phyloP scores from a whole-genome alignment of 1,140 invertebrate genomes.

The Matsumurasca onukii region DNA sequence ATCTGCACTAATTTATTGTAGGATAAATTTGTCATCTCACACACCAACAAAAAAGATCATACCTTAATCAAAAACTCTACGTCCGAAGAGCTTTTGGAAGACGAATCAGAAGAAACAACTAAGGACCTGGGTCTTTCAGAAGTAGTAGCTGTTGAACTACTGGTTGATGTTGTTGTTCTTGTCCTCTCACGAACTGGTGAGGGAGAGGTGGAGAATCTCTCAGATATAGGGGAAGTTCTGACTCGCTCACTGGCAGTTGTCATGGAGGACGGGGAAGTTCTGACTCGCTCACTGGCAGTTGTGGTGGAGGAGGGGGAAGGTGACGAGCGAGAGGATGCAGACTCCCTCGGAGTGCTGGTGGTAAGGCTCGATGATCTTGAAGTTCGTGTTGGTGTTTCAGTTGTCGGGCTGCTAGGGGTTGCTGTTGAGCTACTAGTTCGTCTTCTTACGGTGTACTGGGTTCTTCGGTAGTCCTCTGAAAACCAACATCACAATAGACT shows the following conservation, averaged over 20 bases:
- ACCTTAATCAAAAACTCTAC: slow-evolving; percentile 18
- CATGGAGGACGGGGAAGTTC: slow-evolving; percentile 2
- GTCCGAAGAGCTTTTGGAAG: neutral
- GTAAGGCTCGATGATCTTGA: neutral
- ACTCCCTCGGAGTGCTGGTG: neutral
- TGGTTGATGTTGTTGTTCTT: slow-evolving; percentile 11
- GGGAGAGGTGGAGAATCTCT: neutral
- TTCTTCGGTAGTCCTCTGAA: slow-evolving; percentile 40
- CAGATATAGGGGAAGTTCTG: slow-evolving; percentile 4
- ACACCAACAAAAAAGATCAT: too few species aligned
- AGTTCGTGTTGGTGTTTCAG: slow-evolving; percentile 12
- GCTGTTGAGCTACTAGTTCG: slow-evolving; percentile 32
- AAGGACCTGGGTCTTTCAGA: slow-evolving; percentile 8
- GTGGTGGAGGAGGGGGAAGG: slow-evolving; percentile 2
- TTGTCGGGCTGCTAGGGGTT: slow-evolving; percentile 8
- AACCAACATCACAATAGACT: neutral
- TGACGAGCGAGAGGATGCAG: neutral
- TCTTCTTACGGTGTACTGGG: slow-evolving; percentile 40
- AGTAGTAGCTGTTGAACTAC: slow-evolving; percentile 2
- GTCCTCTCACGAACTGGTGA: neutral
- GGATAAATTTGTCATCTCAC: neutral
- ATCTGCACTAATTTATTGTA: too few species aligned
- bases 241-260: neutral
- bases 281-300: neutral
- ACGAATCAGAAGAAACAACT: neutral